These are phyloP conservation scores for Monochamus alternatus DNA, from an alignment of 2,888 invertebrate species.

Conservation along the genomic window DNA sequence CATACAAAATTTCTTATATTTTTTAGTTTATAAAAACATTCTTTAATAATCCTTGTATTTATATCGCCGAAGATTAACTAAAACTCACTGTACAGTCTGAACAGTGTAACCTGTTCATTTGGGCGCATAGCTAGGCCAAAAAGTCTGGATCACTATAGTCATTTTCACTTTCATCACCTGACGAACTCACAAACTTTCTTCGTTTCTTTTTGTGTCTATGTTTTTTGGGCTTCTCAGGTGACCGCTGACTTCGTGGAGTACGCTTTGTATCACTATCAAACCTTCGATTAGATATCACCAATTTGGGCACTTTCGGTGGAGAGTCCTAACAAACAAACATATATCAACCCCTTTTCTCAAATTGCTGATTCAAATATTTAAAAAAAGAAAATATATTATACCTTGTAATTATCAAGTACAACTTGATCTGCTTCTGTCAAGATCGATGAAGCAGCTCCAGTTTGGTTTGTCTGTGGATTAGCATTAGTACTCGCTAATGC, in stretches of 20 bases:
- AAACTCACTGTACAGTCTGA: conserved; percentile 65
- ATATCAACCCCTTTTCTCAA: not conserved
- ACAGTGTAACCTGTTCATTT: conserved; percentile 53
- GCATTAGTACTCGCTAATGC: conserved; percentile 50
- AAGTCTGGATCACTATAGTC: conserved; percentile 77
- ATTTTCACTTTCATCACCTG: conserved; percentile 77
- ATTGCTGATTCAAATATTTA: not conserved
- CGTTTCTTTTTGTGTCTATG: conserved; percentile 74
- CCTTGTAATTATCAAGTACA: conserved; percentile 69
- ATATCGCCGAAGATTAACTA: conserved; percentile 56
- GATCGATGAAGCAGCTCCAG: conserved; percentile 61
- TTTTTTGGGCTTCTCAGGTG: conserved; percentile 70
- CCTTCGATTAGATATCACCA: conserved; percentile 71
- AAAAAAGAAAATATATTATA: conserved; percentile 42
- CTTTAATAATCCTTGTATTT: conserved; percentile 43
- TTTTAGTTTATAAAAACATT: conserved; percentile 51
- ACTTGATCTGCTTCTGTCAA: conserved; percentile 69
- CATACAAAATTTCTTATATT: conserved; percentile 53
- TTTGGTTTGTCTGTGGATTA: conserved; percentile 51
- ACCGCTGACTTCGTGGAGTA: conserved; percentile 67
- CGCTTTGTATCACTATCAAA: conserved; percentile 69
- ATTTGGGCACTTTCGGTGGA: conserved; percentile 72
- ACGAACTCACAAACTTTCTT: conserved; percentile 73
- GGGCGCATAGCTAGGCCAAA: conserved; percentile 66
- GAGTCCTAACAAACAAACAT: conserved; percentile 58